Conservation (phyloP, 2,888 invertebrate species). For the Ochropleura plecta region DNA sequence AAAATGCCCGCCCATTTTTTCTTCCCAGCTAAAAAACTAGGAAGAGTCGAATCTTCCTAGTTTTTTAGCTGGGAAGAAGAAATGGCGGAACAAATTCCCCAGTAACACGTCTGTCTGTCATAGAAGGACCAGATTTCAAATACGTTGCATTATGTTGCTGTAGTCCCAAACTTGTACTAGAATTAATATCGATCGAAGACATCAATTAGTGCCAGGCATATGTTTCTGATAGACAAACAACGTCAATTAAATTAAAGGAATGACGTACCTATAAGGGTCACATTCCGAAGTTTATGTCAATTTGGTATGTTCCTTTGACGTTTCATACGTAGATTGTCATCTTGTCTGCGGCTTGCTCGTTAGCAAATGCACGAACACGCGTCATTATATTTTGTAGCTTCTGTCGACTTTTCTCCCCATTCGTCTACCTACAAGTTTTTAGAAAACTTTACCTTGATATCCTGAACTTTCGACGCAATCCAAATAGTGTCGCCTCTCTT, state of each 20-base stretch:
- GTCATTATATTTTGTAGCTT: not conserved
- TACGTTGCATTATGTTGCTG: not conserved
- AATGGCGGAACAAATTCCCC: too few relatives aligned
- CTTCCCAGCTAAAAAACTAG: too few relatives aligned
- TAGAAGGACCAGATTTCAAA: too few relatives aligned
- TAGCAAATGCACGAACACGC: slow-evolving; percentile 22
- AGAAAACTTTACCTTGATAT: not conserved
- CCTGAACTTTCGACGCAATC: not conserved
- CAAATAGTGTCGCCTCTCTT: not conserved
- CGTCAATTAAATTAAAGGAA: slow-evolving; percentile 29
- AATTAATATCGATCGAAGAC: slow-evolving; percentile 1
- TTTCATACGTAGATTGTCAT: slow-evolving; percentile 41
- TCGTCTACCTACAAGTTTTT: not conserved
- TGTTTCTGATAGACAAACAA: slow-evolving; percentile 22
- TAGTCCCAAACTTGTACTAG: not conserved
- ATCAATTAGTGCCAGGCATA: not conserved
- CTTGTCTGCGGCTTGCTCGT: slow-evolving; percentile 31
- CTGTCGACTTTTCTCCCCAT: not conserved
- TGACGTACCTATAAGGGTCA: slow-evolving; percentile 45
- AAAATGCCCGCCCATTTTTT: too few relatives aligned
- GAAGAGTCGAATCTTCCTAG: too few relatives aligned
- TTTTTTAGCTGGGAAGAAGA: too few relatives aligned
- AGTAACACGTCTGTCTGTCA: too few relatives aligned
- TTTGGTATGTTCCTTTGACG: slow-evolving; percentile 44
- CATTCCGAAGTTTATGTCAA: slow-evolving; percentile 46